Evolutionary conservation across 2,797 vertebrate species (phyloP).

Genomic region (Cuniculus paca): DNA sequence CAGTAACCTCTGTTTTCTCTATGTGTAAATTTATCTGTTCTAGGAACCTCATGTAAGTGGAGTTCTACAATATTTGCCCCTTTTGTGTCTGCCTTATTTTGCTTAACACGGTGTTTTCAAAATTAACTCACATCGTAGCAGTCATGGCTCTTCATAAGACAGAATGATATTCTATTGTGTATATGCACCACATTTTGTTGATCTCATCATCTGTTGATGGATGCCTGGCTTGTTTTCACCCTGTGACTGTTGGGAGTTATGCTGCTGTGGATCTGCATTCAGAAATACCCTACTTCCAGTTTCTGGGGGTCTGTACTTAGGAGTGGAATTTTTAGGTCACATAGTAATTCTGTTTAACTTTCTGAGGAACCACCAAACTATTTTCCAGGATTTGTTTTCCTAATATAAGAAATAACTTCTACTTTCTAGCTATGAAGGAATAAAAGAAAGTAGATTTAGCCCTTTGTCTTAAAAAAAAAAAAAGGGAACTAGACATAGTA

Average conservation of each 20-base stretch:
- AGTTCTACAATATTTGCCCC: not conserved
- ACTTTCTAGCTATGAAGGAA: not conserved
- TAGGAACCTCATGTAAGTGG: not conserved
- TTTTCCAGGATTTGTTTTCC: conserved; percentile 29
- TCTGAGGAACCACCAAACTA: not conserved
- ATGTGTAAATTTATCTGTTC: not conserved
- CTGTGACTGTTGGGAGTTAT: not conserved
- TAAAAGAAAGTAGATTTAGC: conserved; percentile 12
- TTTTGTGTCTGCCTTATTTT: not conserved
- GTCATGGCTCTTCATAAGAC: not conserved
- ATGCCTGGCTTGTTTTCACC: not conserved
- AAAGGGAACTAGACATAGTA: not conserved
- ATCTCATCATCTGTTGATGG: not conserved
- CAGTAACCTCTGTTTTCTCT: not conserved
- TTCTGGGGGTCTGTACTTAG: not conserved
- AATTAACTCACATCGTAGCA: not conserved
- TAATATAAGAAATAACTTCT: not conserved
- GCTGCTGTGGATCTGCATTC: not conserved
- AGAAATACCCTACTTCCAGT: not conserved
- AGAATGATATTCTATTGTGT: not conserved
- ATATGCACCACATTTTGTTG: not conserved
- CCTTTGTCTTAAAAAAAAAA: conserved; percentile 18
- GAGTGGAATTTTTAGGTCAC: not conserved
- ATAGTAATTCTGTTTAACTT: not conserved
- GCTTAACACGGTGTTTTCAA: not conserved